These are phyloP conservation scores for Branchinecta lindahli DNA, from an alignment of 1,140 invertebrate species.

Conservation along the genomic window DNA sequence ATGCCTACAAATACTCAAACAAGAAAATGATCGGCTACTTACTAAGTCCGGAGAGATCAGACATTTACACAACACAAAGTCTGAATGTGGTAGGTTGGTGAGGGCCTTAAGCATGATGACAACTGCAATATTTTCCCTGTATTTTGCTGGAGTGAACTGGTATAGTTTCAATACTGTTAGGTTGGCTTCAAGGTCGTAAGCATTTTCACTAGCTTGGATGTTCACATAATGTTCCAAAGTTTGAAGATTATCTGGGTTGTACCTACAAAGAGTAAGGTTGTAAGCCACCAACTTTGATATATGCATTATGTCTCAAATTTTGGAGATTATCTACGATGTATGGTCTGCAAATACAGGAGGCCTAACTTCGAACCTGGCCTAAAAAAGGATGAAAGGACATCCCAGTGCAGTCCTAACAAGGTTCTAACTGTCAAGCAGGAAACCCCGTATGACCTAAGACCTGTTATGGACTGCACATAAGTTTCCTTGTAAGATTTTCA, in stretches of 20 bases:
- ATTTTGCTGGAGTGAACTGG: conserved; percentile 82
- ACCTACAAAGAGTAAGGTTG: conserved; percentile 40
- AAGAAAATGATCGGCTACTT: conserved; percentile 27
- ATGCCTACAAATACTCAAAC: no score
- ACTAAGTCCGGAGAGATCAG: conserved; percentile 71
- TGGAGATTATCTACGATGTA: conserved; percentile 15
- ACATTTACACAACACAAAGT: conserved; percentile 93
- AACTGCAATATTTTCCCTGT: conserved; percentile 61
- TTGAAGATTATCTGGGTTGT: conserved; percentile 83
- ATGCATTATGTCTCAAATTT: conserved; percentile 9
- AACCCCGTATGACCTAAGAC: neutral
- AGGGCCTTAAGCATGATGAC: conserved; percentile 84
- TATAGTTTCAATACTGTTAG: conserved; percentile 78
- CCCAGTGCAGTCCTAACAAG: neutral
- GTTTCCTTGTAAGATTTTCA: no score
- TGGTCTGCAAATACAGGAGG: conserved; percentile 9
- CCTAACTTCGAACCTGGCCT: conserved; percentile 15
- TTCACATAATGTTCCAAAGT: conserved; percentile 83
- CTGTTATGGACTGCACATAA: no score
- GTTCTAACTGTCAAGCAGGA: neutral
- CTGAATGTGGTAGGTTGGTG: conserved; percentile 89
- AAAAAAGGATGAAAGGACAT: neutral
- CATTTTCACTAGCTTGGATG: conserved; percentile 78
- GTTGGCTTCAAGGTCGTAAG: conserved; percentile 91
- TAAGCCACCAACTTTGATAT: conserved; percentile 14